Conservation (phyloP, 2,113 vertebrate species). For the Ceyx cyanopectus region DNA sequence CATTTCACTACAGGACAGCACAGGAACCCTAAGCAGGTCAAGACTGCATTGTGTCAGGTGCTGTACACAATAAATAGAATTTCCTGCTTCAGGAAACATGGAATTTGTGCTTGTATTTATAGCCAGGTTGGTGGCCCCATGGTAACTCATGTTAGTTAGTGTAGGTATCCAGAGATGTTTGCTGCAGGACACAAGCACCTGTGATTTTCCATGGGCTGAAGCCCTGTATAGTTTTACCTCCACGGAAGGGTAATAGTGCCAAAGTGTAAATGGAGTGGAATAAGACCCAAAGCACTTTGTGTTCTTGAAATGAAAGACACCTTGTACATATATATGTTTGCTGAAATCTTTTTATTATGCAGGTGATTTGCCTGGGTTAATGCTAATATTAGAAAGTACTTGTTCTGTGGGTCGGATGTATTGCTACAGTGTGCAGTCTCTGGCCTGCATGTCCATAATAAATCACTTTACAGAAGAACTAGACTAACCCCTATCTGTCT, state of each 20-base stretch:
- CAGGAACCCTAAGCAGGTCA: neutral
- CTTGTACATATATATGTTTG: neutral
- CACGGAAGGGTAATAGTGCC: neutral
- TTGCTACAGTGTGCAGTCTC: neutral
- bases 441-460: neutral
- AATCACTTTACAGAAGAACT: constrained; percentile 9
- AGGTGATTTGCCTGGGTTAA: neutral
- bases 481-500: constrained; percentile 6
- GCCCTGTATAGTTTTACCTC: neutral
- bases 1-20: neutral
- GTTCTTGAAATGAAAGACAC: constrained; percentile 24
- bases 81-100: neutral
- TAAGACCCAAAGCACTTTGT: neutral
- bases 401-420: neutral
- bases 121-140: neutral
- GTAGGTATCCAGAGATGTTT: constrained; percentile 7
- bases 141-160: neutral
- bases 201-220: neutral
- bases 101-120: constrained; percentile 6
- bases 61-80: constrained; percentile 8
- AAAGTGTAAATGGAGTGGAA: neutral
- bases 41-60: neutral
- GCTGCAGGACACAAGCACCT: neutral
- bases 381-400: constrained; percentile 43
- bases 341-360: neutral